phyloP scores from a whole-genome alignment of 2,797 vertebrate species.

The Kryptopterus vitreolus region DNA sequence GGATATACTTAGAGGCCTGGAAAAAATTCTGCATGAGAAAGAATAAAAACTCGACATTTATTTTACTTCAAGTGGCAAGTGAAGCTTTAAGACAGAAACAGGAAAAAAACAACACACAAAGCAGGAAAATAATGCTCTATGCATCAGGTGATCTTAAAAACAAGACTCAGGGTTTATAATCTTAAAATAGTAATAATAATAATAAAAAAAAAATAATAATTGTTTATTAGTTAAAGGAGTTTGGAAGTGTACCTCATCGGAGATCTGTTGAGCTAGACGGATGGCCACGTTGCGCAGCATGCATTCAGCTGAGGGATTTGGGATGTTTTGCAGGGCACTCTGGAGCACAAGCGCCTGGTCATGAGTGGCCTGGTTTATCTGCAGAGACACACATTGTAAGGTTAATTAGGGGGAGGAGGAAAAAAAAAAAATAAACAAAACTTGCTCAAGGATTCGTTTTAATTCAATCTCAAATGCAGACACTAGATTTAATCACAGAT shows the following conservation, averaged over 20 bases:
- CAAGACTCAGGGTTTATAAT: background rate
- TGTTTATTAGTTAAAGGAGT: background rate
- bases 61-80: slow-evolving; percentile 2
- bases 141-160: background rate
- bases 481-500: background rate
- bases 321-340: slow-evolving; percentile 97
- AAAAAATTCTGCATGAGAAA: slow-evolving; percentile 74
- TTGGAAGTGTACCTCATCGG: slow-evolving; percentile 86
- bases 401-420: background rate
- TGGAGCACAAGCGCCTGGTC: slow-evolving; percentile 98
- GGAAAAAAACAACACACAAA: background rate
- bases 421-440: background rate
- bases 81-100: background rate
- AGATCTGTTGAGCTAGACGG: slow-evolving; percentile 97
- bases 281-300: slow-evolving; percentile 99
- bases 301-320: slow-evolving; percentile 97
- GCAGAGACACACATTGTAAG: slow-evolving; percentile 28
- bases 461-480: background rate
- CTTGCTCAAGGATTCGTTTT: too few relatives aligned
- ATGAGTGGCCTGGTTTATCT: slow-evolving; percentile 97
- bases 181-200: background rate
- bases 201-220: background rate
- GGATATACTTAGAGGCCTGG: slow-evolving; percentile 97
- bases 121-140: background rate
- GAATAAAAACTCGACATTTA: slow-evolving; percentile 29